phyloP scores from a whole-genome alignment of 2,888 invertebrate genomes.

The Nipponacmea schrenckii region DNA sequence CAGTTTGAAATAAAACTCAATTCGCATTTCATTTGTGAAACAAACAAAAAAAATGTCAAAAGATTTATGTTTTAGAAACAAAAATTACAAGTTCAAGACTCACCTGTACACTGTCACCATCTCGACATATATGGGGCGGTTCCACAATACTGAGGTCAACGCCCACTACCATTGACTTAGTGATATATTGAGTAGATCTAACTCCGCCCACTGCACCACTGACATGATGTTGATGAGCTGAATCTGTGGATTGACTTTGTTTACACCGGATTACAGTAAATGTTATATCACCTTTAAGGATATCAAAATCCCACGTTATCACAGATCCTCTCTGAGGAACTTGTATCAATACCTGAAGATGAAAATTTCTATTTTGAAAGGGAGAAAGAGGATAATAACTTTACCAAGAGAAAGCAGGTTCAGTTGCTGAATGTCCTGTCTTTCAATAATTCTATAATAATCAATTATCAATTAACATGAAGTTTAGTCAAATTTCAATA shows the following conservation, averaged over 20 bases:
- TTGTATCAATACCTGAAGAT: slow-evolving; percentile 73
- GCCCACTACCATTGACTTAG: slow-evolving; percentile 74
- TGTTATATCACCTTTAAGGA: slow-evolving; percentile 86
- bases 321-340: slow-evolving; percentile 88
- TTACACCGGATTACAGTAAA: slow-evolving; percentile 78
- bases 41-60: too few relatives aligned
- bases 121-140: slow-evolving; percentile 84
- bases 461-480: too few relatives aligned
- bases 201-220: slow-evolving; percentile 58
- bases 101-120: slow-evolving; percentile 94
- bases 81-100: too few relatives aligned
- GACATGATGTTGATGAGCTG: slow-evolving; percentile 62
- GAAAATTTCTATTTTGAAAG: too few relatives aligned
- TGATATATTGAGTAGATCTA: slow-evolving; percentile 71
- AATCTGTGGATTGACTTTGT: slow-evolving; percentile 46
- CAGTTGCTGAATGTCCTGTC: too few relatives aligned
- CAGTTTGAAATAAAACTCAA: too few relatives aligned
- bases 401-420: too few relatives aligned
- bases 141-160: slow-evolving; percentile 83
- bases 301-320: slow-evolving; percentile 96
- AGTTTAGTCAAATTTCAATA: too few relatives aligned
- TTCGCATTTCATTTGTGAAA: too few relatives aligned
- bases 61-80: too few relatives aligned
- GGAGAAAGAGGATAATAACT: too few relatives aligned
- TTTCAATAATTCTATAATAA: too few relatives aligned